These are phyloP conservation scores for Malurus alboscapulatus DNA, from an alignment of 2,113 vertebrate species.

Conservation along the genomic window DNA sequence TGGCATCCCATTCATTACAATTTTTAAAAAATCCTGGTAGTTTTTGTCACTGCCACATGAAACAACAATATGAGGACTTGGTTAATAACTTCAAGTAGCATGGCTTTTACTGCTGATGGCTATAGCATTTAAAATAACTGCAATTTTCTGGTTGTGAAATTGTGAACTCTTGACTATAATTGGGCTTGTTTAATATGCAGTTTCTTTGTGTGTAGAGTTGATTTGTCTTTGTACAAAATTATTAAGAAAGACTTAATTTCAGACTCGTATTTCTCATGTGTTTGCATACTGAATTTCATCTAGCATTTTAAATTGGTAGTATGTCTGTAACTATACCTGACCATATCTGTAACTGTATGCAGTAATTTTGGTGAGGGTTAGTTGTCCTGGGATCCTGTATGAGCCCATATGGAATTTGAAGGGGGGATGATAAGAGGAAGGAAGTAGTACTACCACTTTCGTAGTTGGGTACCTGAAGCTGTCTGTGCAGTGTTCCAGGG, in stretches of 20 bases:
- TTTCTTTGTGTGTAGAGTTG: not conserved
- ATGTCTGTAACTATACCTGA: not conserved
- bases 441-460: not conserved
- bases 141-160: not conserved
- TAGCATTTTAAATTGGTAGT: not conserved
- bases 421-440: not conserved
- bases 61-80: not conserved
- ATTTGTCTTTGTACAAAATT: not conserved
- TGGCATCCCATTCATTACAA: not conserved
- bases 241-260: not conserved
- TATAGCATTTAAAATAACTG: not conserved
- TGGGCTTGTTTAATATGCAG: not conserved
- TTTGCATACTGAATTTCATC: not conserved
- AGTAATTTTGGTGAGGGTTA: not conserved
- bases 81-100: not conserved
- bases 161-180: not conserved
- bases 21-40: not conserved
- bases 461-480: not conserved
- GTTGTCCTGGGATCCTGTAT: not conserved
- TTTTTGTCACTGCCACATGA: not conserved
- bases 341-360: not conserved
- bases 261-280: not conserved
- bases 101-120: not conserved
- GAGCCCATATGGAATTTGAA: not conserved
- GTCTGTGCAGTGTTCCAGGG: not conserved